Conservation (phyloP, 2,888 invertebrate genomes). For the Drosophila mulleri region DNA sequence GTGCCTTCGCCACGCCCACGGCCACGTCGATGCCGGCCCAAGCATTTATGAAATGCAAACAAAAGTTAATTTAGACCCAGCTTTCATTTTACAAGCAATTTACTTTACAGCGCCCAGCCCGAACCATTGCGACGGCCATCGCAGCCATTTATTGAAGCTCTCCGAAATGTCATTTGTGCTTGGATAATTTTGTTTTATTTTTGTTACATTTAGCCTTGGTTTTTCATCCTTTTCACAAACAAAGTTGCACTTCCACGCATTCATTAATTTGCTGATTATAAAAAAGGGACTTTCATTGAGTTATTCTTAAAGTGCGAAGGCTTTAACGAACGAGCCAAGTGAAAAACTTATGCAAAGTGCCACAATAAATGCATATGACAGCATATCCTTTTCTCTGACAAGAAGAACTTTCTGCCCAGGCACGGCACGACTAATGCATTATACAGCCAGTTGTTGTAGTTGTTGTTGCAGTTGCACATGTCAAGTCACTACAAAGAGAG, state of each 20-base stretch:
- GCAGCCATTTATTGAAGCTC: conserved; percentile 36
- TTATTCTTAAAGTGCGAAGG: conserved; percentile 29
- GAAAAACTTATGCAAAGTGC: conserved; percentile 54
- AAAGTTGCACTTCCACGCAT: conserved; percentile 75
- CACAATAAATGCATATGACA: conserved; percentile 70
- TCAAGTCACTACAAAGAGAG: conserved; percentile 34
- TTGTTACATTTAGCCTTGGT: conserved; percentile 27
- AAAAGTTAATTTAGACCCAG: conserved; percentile 82
- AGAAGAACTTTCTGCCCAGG: conserved; percentile 49
- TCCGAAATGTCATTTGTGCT: conserved; percentile 45
- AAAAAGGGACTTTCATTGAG: conserved; percentile 14
- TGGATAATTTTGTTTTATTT: conserved; percentile 29
- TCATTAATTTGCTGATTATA: conserved; percentile 67
- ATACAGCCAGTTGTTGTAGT: conserved; percentile 28
- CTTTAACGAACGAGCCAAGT: conserved; percentile 27
- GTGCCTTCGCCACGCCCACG: conserved; percentile 22
- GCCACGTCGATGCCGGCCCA: not conserved
- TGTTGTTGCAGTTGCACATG: conserved; percentile 56
- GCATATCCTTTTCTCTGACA: conserved; percentile 72
- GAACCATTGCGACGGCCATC: conserved; percentile 13
- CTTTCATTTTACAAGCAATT: conserved; percentile 82
- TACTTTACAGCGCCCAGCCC: conserved; percentile 50
- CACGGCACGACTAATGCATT: conserved; percentile 36
- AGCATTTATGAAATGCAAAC: conserved; percentile 76
- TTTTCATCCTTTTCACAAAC: conserved; percentile 63